Evolutionary conservation across 2,113 vertebrate genomes (phyloP).

Genomic region (Siniperca chuatsi): DNA sequence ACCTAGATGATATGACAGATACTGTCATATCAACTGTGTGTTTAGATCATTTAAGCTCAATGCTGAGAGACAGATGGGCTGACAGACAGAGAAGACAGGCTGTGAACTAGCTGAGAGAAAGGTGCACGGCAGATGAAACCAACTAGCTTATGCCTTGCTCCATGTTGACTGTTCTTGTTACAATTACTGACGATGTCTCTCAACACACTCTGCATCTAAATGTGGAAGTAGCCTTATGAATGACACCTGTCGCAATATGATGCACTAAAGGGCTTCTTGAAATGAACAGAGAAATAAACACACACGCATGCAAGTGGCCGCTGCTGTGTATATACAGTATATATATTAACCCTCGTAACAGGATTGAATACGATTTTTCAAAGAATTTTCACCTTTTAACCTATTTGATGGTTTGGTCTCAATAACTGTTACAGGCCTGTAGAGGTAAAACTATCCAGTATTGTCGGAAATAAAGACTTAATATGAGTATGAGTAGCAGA

Average conservation of each 20-base stretch:
- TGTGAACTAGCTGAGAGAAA: not conserved
- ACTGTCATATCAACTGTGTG: slow-evolving; percentile 1
- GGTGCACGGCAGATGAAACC: slow-evolving; percentile 20
- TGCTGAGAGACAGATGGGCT: slow-evolving; percentile 45
- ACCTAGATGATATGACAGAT: slow-evolving; percentile 50
- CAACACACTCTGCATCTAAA: not conserved
- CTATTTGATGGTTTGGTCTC: not conserved
- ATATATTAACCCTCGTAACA: no score
- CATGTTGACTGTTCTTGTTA: not conserved
- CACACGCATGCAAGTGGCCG: no score
- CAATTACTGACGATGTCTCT: not conserved
- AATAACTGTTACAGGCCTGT: not conserved
- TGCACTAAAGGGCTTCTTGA: not conserved
- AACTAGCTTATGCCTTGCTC: not conserved
- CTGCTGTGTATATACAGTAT: no score
- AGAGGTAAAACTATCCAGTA: not conserved
- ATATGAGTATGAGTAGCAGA: no score
- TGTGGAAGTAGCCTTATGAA: not conserved
- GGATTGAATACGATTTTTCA: no score
- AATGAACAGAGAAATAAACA: not conserved
- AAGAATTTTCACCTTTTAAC: not conserved
- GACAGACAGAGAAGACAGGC: slow-evolving; percentile 20
- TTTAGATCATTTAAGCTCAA: slow-evolving; percentile 50
- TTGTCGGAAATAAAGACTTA: not conserved
- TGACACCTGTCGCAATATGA: not conserved